Conservation (phyloP, 2,113 vertebrate species). For the Trogon surrucura region DNA sequence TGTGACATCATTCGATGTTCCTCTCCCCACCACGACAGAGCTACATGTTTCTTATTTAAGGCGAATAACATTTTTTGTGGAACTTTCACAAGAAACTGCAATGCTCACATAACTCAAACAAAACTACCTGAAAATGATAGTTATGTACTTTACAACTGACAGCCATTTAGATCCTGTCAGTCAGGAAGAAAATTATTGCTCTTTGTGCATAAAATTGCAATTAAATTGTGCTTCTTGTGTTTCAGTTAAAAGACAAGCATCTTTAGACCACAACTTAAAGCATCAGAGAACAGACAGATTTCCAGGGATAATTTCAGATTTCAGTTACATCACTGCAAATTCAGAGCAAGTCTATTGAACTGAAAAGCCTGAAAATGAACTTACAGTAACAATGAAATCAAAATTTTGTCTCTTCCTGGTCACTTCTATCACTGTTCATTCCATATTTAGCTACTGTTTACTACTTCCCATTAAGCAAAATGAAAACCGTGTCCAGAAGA, state of each 20-base stretch:
- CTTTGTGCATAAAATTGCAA: conserved; percentile 60
- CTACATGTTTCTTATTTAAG: background rate
- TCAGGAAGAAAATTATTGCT: conserved; percentile 62
- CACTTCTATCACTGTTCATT: background rate
- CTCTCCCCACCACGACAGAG: background rate
- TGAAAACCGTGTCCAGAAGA: background rate
- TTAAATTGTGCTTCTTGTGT: conserved; percentile 56
- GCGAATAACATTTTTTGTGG: background rate
- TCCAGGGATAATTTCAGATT: conserved; percentile 12
- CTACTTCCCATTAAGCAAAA: background rate
- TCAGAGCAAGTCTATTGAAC: background rate
- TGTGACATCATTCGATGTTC: background rate
- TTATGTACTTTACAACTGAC: conserved; percentile 63
- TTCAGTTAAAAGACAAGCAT: conserved; percentile 45
- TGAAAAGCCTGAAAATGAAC: background rate
- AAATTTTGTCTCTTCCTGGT: background rate
- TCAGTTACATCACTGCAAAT: background rate
- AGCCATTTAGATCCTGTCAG: conserved; percentile 61
- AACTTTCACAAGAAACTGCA: conserved; percentile 34
- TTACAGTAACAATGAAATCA: background rate
- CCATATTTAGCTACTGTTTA: background rate
- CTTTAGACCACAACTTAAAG: conserved; percentile 27
- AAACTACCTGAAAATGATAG: conserved; percentile 65
- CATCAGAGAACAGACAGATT: conserved; percentile 6
- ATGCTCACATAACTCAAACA: conserved; percentile 35